Evolutionary conservation across 2,797 vertebrate species (phyloP), one percentile per base, ranked within the genome.

Genomic region (Gymnoscopelus microlampas): DNA sequence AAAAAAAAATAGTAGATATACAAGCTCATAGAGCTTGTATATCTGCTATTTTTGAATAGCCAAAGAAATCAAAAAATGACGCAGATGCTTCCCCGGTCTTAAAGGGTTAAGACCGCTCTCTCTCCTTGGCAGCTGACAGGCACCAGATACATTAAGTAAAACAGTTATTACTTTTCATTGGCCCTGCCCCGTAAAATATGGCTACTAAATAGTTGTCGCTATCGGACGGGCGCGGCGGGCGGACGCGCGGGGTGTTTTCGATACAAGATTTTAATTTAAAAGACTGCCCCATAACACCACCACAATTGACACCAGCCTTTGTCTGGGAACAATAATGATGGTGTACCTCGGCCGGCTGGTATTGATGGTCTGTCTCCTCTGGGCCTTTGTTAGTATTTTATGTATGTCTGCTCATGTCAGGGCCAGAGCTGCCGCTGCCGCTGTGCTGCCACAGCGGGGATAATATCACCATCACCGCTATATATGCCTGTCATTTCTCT

Each of bases 231-330:
- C 48, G 1, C 11, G 11, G 48, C 48, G 32, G 32, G 32, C 5
- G 32, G 32, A 19, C 19, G 19, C 19, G 19, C 19, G 32, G 5
- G 32, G 32, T 5, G 32, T 5, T 93, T 95, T 95, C 94, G 95
- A 95, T 95, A 97, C 96, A 95, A 94, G 96, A 94, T 95, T 98
- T 98, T 99, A 99, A 98, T 99, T 97, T 97, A 96, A 96, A 95
- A 92, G 94, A 96, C 95, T 91, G 95, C 92, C 94, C 95, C 93
- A 88, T 94, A 95, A 95, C 94, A 91, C 85, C 50, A 85, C 87
- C 79, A 89, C 95, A 94, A 95, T 96, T 96, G 96, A 97, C 96
- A 96, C 88, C 76, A 82, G 93, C 86, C 95, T 96, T 97, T 97
- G 95, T 96, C 93, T 93, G 91, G 89, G 85, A 92, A 84, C 93